Evolutionary conservation across 2,888 invertebrate genomes (phyloP).

Genomic region (Philonicus albiceps): DNA sequence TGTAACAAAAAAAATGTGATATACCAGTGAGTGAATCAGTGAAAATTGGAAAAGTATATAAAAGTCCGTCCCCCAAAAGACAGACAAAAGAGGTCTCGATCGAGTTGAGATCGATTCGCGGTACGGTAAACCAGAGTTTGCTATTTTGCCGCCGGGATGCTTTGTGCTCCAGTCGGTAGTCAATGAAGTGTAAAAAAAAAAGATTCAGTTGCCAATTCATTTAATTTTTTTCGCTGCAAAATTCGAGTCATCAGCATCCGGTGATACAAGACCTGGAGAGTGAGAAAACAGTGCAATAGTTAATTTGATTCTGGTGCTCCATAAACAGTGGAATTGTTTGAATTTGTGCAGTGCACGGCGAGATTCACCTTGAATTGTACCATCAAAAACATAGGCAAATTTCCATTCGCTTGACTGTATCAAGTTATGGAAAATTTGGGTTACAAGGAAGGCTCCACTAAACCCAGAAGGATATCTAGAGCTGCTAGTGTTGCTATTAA

Average conservation of each 20-base stretch:
- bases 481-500: constrained; percentile 62
- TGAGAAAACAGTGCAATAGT: constrained; percentile 8
- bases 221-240: background rate
- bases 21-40: background rate
- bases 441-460: constrained; percentile 67
- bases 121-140: background rate
- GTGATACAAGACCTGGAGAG: constrained; percentile 12
- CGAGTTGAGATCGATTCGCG: background rate
- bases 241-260: constrained; percentile 2
- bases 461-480: constrained; percentile 62
- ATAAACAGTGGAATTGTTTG: background rate
- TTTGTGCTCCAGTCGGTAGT: background rate
- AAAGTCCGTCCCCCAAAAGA: background rate
- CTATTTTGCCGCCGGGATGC: background rate
- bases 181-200: constrained; percentile 31
- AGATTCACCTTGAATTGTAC: background rate
- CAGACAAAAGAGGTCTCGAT: background rate
- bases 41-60: background rate
- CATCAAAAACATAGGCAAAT: background rate
- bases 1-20: background rate
- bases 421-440: constrained; percentile 70
- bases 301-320: constrained; percentile 18
- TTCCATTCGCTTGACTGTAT: background rate
- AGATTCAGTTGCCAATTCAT: background rate
- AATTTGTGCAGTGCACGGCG: background rate